Evolutionary conservation across 2,797 vertebrate genomes (phyloP).

Genomic region (Cuculus canorus): DNA sequence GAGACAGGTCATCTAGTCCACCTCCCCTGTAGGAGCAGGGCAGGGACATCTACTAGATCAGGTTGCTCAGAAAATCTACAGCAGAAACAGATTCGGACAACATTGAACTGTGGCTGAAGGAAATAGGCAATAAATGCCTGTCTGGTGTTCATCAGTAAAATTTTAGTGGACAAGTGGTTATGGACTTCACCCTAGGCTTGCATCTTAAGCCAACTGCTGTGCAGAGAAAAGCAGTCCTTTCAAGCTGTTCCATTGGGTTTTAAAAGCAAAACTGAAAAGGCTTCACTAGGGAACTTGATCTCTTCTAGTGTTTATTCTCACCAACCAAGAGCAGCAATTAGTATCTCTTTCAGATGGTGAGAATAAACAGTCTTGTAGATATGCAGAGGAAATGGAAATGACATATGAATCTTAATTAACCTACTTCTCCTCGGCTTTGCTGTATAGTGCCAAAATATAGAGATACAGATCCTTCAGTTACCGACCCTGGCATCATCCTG

Average conservation of each 20-base stretch:
- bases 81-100: background rate
- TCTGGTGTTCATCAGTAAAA: background rate
- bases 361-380: constrained; percentile 69
- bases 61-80: background rate
- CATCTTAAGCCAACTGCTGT: background rate
- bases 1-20: no score
- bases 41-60: no score
- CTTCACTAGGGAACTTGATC: constrained; percentile 61
- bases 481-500: background rate
- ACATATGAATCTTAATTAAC: constrained; percentile 59
- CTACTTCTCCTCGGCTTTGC: background rate
- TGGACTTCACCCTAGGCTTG: constrained; percentile 12
- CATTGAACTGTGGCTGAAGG: background rate
- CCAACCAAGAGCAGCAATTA: constrained; percentile 67
- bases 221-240: constrained; percentile 32
- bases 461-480: background rate
- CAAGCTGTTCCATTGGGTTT: constrained; percentile 34
- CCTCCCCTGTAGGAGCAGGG: no score
- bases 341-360: constrained; percentile 69
- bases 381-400: constrained; percentile 56
- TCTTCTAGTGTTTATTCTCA: constrained; percentile 67
- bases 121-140: background rate
- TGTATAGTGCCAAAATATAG: background rate
- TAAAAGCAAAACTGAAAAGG: constrained; percentile 49
- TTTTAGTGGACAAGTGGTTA: background rate